Conservation (phyloP, 2,888 invertebrate genomes). For the Allacma fusca region DNA sequence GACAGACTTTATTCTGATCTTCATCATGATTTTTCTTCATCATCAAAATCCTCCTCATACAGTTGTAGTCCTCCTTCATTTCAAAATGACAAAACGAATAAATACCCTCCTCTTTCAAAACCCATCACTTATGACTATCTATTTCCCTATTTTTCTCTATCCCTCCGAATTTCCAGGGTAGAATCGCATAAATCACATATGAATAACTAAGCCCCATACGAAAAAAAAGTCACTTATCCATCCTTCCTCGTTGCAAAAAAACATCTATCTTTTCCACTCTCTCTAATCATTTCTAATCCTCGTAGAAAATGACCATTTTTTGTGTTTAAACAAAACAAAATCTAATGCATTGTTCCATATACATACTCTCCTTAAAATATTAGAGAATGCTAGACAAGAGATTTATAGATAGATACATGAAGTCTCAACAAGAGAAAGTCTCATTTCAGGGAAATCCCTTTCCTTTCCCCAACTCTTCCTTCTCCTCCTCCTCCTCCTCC, state of each 20-base stretch:
- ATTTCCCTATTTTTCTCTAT: background rate
- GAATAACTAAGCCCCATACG: too few species aligned
- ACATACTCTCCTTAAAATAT: background rate
- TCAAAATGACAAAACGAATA: constrained; percentile 37
- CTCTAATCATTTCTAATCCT: background rate
- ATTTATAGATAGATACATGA: background rate
- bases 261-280: background rate
- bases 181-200: too few species aligned
- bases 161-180: background rate
- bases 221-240: too few species aligned
- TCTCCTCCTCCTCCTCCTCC: constrained; percentile 39
- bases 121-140: background rate
- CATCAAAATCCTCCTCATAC: constrained; percentile 15
- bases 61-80: constrained; percentile 40
- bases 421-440: background rate
- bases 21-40: constrained; percentile 32
- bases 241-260: too few species aligned
- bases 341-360: background rate
- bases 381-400: background rate
- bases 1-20: constrained; percentile 37
- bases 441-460: background rate
- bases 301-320: background rate
- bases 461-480: constrained; percentile 31
- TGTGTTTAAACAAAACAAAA: background rate
- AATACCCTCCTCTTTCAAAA: constrained; percentile 20